Base-by-base conservation (phyloP, 2,888 invertebrate species). In the Lymantria monacha region DNA sequence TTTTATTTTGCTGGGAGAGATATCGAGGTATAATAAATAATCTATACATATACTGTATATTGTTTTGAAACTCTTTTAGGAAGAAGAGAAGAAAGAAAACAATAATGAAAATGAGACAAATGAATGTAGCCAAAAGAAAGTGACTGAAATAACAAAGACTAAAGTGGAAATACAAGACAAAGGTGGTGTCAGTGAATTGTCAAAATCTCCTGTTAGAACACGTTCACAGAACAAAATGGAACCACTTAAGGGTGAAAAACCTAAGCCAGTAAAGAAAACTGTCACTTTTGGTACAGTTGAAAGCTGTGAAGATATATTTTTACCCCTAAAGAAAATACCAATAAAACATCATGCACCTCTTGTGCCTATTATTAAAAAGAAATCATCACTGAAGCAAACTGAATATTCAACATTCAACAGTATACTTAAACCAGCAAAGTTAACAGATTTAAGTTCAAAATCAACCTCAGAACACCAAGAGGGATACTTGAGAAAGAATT, bases 221-320 rank as follows among this genome's bases (percentile, higher is more conserved):
- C 75, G 91, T 69, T 91, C 91, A 66, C 91, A 90, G 65, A 90
- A 91, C 70, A 91, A 91, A 83, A 92, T 92, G 92, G 91, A 91
- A 56, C 81, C 85, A 49, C 63, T 67, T 30, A 90, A 87, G 70
- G 74, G 70, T 59, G 86, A 90, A 43, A 87, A 90, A 78, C 80
- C 81, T n/a, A 89, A 88, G 79, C 85, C 87, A 67, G 84, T 92
- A 51, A 93, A 93, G 79, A 94, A 94, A 84, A 93, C 93, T 43
- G 94, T 94, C 15, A 93, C 93, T 48, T 94, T 94, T 80, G 93
- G 93, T 59, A 93, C 92, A 63, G 92, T 93, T 52, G 93, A 93
- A 72, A 93, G 93, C 59, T 93, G 93, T 76, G 93, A 93, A 78
- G 93, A 93, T 71, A 89, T 87, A 57, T 85, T 92, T 66, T 87